Percentiles rank a stretch among this genome's conserved stretches.
Evolutionary conservation across 1,140 invertebrate genomes (phyloP).

Genomic region (Pristionchus pacificus): DNA sequence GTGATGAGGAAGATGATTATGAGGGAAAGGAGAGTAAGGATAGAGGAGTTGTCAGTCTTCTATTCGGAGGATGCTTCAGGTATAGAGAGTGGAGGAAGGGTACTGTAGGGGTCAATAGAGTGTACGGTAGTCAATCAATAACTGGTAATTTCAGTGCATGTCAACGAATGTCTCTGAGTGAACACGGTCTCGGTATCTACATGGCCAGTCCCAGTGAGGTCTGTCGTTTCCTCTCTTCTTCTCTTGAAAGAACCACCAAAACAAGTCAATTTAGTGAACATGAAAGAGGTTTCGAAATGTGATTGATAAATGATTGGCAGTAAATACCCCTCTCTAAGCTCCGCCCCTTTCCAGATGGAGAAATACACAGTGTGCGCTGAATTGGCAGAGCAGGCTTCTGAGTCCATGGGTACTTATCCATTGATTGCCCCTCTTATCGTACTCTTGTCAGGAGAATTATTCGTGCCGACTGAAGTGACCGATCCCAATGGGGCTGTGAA

Average conservation of each 20-base stretch:
- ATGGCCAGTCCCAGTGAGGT: slow-evolving; percentile 53
- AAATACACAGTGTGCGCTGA: slow-evolving; percentile 56
- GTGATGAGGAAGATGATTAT: too few relatives aligned
- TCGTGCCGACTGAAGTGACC: slow-evolving; percentile 55
- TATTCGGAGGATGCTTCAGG: neutral
- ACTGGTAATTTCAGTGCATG: slow-evolving; percentile 43
- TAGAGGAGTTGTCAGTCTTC: neutral
- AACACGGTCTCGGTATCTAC: slow-evolving; percentile 54
- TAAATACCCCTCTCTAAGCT: neutral
- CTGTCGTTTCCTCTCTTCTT: neutral
- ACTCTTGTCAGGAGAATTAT: slow-evolving; percentile 39
- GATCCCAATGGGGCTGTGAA: slow-evolving; percentile 21
- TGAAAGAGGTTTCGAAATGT: too few relatives aligned
- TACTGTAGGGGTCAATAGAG: too few relatives aligned
- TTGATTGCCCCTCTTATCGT: neutral
- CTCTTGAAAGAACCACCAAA: too few relatives aligned
- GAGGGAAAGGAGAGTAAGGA: neutral
- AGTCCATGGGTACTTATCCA: slow-evolving; percentile 34
- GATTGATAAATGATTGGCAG: neutral
- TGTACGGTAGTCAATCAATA: neutral
- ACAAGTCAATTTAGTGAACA: too few relatives aligned
- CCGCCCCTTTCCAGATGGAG: slow-evolving; percentile 48
- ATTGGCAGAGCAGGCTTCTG: slow-evolving; percentile 41
- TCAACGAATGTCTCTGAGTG: slow-evolving; percentile 47
- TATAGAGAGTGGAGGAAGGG: too few relatives aligned